phyloP scores from a whole-genome alignment of 2,113 vertebrate species.

The Myxocyprinus asiaticus region DNA sequence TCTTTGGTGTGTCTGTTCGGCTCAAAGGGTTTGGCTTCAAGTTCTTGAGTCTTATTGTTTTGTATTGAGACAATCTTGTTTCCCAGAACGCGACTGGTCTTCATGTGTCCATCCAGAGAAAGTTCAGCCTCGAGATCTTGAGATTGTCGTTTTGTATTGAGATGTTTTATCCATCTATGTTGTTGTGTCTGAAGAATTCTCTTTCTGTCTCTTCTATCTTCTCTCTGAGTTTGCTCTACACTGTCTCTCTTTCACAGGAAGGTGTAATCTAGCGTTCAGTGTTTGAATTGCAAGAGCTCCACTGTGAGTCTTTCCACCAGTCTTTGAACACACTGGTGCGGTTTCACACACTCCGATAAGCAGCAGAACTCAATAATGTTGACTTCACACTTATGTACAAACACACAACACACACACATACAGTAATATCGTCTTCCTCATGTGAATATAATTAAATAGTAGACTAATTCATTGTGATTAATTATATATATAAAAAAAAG shows the following conservation, averaged over 20 bases:
- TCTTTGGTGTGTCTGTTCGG: conserved; percentile 33
- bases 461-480: too few species aligned
- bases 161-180: too few species aligned
- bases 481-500: too few species aligned
- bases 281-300: conserved; percentile 63
- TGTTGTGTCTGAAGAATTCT: background rate
- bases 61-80: too few species aligned
- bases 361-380: conserved; percentile 13
- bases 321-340: conserved; percentile 44
- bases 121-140: too few species aligned
- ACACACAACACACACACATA: conserved; percentile 18
- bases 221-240: conserved; percentile 3
- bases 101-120: too few species aligned
- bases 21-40: background rate
- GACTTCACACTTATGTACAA: conserved; percentile 25
- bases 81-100: too few species aligned
- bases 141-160: too few species aligned
- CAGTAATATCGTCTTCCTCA: background rate
- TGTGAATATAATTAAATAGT: background rate
- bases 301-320: background rate
- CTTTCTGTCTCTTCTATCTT: conserved; percentile 23
- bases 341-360: conserved; percentile 57
- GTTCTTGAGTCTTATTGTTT: too few species aligned
- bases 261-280: conserved; percentile 61
- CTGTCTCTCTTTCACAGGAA: conserved; percentile 49